A percentile compares a stretch with the other conserved stretches of the same genome.
These are phyloP conservation scores for Pelodytes ibericus DNA, from an alignment of 2,797 vertebrate species.

Conservation along the genomic window DNA sequence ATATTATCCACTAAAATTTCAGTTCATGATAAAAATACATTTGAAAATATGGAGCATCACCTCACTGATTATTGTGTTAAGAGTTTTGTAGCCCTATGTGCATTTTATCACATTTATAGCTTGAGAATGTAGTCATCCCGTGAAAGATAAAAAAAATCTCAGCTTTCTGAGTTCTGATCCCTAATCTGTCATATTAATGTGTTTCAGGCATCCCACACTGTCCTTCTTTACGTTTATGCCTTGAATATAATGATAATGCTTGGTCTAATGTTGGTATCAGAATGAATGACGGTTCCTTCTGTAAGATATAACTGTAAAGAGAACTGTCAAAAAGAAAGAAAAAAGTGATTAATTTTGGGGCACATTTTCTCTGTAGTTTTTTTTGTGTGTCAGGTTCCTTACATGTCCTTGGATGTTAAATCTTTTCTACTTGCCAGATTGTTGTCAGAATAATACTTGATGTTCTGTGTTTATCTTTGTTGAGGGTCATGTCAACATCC, in stretches of 20 bases:
- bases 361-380: conserved; percentile 33
- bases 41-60: conserved; percentile 3
- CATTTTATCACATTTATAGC: conserved; percentile 36
- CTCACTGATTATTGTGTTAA: conserved; percentile 17
- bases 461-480: conserved; percentile 51
- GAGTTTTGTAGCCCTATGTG: conserved; percentile 13
- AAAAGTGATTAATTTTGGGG: conserved; percentile 43
- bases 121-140: conserved; percentile 20
- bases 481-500: conserved; percentile 46
- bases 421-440: conserved; percentile 46
- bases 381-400: conserved; percentile 21
- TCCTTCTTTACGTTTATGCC: conserved; percentile 22
- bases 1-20: not conserved
- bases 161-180: conserved; percentile 23
- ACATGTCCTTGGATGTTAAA: conserved; percentile 54
- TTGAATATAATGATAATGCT: conserved; percentile 42
- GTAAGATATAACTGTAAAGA: conserved; percentile 35
- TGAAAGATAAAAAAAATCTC: conserved; percentile 51
- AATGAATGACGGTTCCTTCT: conserved; percentile 40
- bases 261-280: conserved; percentile 17
- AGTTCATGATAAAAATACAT: conserved; percentile 6
- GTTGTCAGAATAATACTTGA: conserved; percentile 45
- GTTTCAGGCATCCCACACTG: conserved; percentile 30
- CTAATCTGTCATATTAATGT: conserved; percentile 49
- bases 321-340: conserved; percentile 51